Percentiles rank a stretch among this genome's conserved stretches.
Evolutionary conservation across 2,113 vertebrate species (phyloP).

Genomic region (Phaethon lepturus): DNA sequence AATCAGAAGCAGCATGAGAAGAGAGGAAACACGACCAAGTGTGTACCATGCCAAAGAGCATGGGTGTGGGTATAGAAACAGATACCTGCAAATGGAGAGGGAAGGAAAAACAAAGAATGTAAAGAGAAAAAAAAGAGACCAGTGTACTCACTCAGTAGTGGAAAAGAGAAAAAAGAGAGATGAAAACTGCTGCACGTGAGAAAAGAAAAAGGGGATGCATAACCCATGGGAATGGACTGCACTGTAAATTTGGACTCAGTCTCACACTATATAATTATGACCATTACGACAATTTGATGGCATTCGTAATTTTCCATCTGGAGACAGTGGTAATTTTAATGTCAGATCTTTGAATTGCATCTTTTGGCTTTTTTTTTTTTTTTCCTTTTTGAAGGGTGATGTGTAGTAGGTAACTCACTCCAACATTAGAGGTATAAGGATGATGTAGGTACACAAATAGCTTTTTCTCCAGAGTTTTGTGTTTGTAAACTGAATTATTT

Average conservation of each 20-base stretch:
- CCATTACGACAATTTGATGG: neutral
- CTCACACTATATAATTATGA: neutral
- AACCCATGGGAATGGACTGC: neutral
- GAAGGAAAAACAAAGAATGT: neutral
- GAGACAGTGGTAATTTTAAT: neutral
- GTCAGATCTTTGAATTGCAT: neutral
- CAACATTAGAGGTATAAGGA: neutral
- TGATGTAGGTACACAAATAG: neutral
- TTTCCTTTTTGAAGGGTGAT: neutral
- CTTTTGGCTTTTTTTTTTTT: neutral
- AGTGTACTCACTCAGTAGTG: neutral
- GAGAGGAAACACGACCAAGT: rapidly evolving
- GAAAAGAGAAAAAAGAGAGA: neutral
- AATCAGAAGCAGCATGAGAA: neutral
- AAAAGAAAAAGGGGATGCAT: neutral
- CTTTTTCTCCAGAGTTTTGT: neutral
- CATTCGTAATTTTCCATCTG: neutral
- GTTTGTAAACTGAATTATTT: neutral
- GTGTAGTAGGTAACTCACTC: neutral
- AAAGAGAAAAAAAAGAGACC: neutral
- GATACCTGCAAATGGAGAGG: neutral
- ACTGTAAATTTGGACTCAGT: neutral
- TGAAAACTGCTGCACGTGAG: neutral
- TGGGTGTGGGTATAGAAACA: neutral
- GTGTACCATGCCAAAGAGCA: neutral